Conservation (phyloP, 2,113 vertebrate species). For the Genyomyrus donnyi region DNA sequence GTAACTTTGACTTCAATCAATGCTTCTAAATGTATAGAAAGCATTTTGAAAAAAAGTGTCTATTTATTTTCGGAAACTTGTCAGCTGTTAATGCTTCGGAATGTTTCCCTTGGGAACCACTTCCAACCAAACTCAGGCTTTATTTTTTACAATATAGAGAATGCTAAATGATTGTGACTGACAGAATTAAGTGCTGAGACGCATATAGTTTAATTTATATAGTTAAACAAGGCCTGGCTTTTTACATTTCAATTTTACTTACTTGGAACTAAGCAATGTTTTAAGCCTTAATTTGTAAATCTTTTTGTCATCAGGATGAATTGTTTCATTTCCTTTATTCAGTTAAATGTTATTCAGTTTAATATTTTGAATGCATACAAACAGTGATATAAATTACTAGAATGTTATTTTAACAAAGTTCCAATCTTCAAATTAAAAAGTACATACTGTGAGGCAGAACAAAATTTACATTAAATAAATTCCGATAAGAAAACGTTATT, state of each 20-base stretch:
- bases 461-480: background rate
- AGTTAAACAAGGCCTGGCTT: background rate
- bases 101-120: background rate
- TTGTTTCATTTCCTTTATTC: background rate
- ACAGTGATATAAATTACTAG: background rate
- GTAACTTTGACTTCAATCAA: background rate
- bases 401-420: background rate
- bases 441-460: background rate
- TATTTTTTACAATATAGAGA: background rate
- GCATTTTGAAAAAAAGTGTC: background rate
- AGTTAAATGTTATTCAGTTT: background rate
- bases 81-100: background rate
- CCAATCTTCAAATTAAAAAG: background rate
- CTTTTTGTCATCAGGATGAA: background rate
- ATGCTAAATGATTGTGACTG: background rate
- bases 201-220: background rate
- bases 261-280: background rate
- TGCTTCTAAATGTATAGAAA: background rate
- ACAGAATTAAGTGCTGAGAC: background rate
- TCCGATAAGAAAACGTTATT: background rate
- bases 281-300: background rate
- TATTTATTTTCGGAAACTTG: background rate
- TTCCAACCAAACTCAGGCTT: background rate
- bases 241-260: background rate
- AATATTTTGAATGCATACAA: background rate